Percentiles rank a stretch among this genome's conserved stretches.
Conservation (phyloP, 2,888 invertebrate species). For the Teleiodes luculella region DNA sequence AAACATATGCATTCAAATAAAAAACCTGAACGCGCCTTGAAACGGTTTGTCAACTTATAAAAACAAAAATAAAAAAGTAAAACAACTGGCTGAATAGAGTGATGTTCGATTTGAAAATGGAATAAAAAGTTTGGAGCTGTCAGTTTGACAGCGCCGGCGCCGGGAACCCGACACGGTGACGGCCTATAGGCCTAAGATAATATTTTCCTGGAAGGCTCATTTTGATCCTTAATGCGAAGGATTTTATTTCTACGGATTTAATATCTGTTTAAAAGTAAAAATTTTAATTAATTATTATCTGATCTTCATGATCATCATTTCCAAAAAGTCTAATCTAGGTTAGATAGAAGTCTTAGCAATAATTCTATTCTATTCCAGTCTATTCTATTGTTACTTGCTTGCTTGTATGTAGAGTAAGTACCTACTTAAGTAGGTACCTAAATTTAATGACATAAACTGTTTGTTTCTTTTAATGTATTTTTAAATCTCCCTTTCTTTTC, state of each 20-base stretch:
- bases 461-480: too few species aligned
- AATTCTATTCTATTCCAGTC: too few species aligned
- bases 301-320: too few species aligned
- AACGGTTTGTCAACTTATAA: slow-evolving; percentile 56
- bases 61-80: slow-evolving; percentile 36
- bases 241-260: not conserved
- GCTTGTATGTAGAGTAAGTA: too few species aligned
- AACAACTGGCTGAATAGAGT: slow-evolving; percentile 45
- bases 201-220: slow-evolving; percentile 19
- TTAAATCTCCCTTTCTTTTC: too few species aligned
- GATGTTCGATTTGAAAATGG: slow-evolving; percentile 39
- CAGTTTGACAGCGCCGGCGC: slow-evolving; percentile 64
- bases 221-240: not conserved
- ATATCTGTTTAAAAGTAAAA: not conserved
- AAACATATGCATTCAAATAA: slow-evolving; percentile 43
- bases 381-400: too few species aligned
- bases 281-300: not conserved
- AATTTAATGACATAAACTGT: too few species aligned
- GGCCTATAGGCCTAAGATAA: slow-evolving; percentile 61
- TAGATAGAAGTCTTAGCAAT: too few species aligned
- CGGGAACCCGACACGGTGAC: slow-evolving; percentile 53
- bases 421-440: too few species aligned
- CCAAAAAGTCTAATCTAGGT: too few species aligned
- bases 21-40: slow-evolving; percentile 29
- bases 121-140: slow-evolving; percentile 55